These are phyloP conservation scores for Forpus xanthops DNA, from an alignment of 2,797 vertebrate genomes.

Conservation along the genomic window DNA sequence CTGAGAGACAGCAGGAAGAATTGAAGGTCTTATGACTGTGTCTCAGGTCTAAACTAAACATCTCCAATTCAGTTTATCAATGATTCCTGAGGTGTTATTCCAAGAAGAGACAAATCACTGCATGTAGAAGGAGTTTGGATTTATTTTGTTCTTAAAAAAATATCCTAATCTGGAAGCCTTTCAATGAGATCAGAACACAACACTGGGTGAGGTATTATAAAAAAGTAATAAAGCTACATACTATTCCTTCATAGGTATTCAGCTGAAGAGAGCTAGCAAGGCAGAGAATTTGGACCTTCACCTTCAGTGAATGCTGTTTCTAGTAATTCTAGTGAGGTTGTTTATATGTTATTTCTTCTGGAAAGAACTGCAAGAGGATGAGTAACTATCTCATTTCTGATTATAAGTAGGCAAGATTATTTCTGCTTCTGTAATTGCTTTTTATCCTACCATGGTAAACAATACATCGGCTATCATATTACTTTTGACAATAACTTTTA, in stretches of 20 bases:
- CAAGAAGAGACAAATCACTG: not conserved
- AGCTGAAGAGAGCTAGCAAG: not conserved
- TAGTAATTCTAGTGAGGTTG: not conserved
- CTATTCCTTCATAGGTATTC: not conserved
- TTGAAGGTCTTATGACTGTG: not conserved
- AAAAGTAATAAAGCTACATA: not conserved
- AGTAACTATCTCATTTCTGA: not conserved
- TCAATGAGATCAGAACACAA: not conserved
- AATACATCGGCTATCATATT: not conserved
- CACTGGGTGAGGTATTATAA: not conserved
- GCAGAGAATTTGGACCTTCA: not conserved
- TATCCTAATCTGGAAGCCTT: not conserved
- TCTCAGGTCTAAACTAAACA: not conserved
- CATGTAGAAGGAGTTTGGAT: not conserved
- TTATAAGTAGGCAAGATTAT: not conserved
- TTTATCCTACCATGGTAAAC: not conserved
- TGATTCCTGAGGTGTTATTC: not conserved
- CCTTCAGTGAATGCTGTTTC: not conserved
- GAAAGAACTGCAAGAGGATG: not conserved
- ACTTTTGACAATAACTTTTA: not conserved
- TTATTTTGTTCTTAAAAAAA: not conserved
- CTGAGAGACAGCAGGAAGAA: not conserved
- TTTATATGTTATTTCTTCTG: not conserved
- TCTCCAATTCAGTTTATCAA: not conserved
- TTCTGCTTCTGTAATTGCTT: not conserved